Evolutionary conservation across 2,113 vertebrate species (phyloP).

Genomic region (Paedocypris sp.): DNA sequence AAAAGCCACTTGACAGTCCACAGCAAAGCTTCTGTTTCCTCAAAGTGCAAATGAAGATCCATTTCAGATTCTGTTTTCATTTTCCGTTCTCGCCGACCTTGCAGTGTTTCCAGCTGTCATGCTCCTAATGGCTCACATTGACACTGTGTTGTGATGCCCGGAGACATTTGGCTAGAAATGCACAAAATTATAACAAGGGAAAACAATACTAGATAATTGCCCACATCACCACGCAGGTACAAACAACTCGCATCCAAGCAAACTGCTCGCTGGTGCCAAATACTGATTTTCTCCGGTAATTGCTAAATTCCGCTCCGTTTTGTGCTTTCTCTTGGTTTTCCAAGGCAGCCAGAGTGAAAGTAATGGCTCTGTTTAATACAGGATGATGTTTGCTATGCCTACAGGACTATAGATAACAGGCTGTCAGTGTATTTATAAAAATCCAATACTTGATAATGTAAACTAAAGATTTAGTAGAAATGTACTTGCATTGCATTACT

Average conservation of each 20-base stretch:
- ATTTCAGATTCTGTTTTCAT: neutral
- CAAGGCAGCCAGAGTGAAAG: neutral
- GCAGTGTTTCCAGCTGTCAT: neutral
- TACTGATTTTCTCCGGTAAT: conserved; percentile 11
- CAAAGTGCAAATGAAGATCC: neutral
- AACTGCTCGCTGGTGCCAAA: conserved; percentile 6
- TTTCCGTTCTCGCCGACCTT: neutral
- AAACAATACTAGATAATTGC: conserved; percentile 3
- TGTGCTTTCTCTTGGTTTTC: neutral
- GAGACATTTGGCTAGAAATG: neutral
- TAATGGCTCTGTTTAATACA: neutral
- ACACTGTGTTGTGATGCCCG: neutral
- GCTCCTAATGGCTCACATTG: neutral
- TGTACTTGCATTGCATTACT: too few relatives aligned
- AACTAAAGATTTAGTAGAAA: too few relatives aligned
- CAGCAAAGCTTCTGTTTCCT: too few relatives aligned
- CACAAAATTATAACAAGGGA: neutral
- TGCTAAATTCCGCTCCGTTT: conserved; percentile 9
- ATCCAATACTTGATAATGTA: neutral
- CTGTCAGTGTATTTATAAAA: neutral
- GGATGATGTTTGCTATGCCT: neutral
- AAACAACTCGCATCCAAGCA: conserved; percentile 3
- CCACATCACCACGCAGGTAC: neutral
- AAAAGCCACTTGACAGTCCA: too few relatives aligned
- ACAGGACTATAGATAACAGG: neutral